Percentiles rank a stretch among this genome's conserved stretches.
Evolutionary conservation across 2,797 vertebrate genomes (phyloP).

Genomic region (Clarias fuscus): DNA sequence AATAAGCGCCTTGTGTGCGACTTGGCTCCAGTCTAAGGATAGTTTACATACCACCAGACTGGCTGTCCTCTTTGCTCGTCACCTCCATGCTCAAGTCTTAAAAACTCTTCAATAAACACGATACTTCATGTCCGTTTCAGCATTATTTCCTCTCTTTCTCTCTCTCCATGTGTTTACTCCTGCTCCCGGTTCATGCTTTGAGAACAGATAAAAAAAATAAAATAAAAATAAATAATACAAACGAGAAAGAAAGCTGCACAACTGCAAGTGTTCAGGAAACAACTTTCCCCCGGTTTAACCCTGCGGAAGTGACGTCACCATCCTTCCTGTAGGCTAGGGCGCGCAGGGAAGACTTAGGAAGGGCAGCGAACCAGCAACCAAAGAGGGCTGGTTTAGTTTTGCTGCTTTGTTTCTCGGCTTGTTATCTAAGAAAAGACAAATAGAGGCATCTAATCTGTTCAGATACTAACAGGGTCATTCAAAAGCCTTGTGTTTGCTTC

Average conservation of each 20-base stretch:
- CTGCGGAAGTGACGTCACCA: constrained; percentile 75
- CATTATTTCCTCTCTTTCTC: constrained; percentile 1
- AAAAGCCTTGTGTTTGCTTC: background rate
- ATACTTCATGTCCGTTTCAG: background rate
- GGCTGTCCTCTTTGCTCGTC: constrained; percentile 55
- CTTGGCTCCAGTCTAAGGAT: background rate
- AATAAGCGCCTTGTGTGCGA: background rate
- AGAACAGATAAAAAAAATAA: background rate
- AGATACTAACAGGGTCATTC: constrained; percentile 20
- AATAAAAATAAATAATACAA: background rate
- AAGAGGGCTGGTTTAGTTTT: too few relatives aligned
- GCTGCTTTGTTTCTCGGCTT: background rate
- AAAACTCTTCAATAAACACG: constrained; percentile 22
- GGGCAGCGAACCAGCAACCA: background rate
- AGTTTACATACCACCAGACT: constrained; percentile 14
- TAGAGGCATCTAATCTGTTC: background rate
- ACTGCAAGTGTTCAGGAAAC: constrained; percentile 73
- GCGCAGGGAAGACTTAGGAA: constrained; percentile 15
- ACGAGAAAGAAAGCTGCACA: background rate
- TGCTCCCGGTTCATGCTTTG: background rate
- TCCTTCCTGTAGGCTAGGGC: constrained; percentile 64
- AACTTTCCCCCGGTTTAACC: constrained; percentile 78
- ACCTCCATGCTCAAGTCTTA: constrained; percentile 53
- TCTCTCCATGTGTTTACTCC: background rate
- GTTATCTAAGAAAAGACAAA: background rate